Conservation (phyloP, 2,113 vertebrate species). For the Prochilodus magdalenae region DNA sequence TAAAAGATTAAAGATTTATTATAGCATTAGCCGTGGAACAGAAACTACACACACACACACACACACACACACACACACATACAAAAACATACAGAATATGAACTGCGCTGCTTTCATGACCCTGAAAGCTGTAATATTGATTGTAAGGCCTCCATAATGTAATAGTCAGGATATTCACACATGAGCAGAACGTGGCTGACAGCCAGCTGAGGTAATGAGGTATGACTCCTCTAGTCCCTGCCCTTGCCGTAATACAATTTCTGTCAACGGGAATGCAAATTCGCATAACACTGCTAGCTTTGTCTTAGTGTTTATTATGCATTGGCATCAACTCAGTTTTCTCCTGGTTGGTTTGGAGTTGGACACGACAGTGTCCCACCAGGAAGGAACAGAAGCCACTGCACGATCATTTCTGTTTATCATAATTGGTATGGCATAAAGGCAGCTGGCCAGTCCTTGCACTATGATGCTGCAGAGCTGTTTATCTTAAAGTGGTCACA, state of each 20-base stretch:
- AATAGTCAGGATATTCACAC: background rate
- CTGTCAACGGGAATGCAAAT: background rate
- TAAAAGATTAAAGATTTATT: background rate
- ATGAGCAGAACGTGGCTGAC: background rate
- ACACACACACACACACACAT: no score
- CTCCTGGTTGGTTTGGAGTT: background rate
- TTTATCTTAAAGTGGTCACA: background rate
- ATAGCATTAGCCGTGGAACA: background rate
- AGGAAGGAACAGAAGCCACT: background rate
- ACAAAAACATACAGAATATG: background rate
- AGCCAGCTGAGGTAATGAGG: background rate
- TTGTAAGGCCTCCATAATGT: background rate
- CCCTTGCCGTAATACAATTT: background rate
- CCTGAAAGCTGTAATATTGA: background rate
- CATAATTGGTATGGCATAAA: background rate
- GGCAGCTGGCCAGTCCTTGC: background rate
- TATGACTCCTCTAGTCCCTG: background rate
- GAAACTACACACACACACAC: no score
- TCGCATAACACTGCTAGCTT: background rate
- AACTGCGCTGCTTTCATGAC: background rate
- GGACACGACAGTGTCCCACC: background rate
- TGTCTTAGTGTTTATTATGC: background rate
- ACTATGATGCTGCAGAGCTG: background rate
- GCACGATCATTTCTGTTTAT: background rate
- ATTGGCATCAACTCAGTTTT: background rate